phyloP scores from a whole-genome alignment of 1,140 invertebrate species.

The Cherax destructor region DNA sequence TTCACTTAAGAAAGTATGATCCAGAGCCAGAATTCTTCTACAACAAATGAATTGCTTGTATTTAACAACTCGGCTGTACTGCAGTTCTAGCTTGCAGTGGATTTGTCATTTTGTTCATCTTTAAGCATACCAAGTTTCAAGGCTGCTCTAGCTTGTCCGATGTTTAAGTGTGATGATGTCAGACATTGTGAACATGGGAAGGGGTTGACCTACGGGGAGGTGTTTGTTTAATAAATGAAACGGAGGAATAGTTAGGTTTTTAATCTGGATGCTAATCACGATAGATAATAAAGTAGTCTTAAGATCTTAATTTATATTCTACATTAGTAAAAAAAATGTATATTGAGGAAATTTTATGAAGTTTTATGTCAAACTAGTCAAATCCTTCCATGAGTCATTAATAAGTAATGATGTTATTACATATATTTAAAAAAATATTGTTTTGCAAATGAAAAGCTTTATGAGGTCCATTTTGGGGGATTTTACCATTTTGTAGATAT shows the following conservation, averaged over 20 bases:
- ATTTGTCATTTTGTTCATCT: slow-evolving; percentile 9
- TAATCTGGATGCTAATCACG: not conserved
- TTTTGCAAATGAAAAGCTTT: not conserved
- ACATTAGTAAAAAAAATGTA: not conserved
- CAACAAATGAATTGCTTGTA: slow-evolving; percentile 22
- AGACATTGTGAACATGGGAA: slow-evolving; percentile 4
- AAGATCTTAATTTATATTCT: not conserved
- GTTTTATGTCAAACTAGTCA: slow-evolving; percentile 22
- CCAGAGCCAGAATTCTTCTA: not conserved
- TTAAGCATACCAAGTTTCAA: slow-evolving; percentile 28
- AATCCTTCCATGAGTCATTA: not conserved
- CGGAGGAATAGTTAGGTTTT: not conserved
- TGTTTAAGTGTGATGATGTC: slow-evolving; percentile 13
- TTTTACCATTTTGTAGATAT: slow-evolving; percentile 22
- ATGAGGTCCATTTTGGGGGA: not conserved
- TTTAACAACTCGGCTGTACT: slow-evolving; percentile 6
- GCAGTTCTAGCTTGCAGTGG: slow-evolving; percentile 7
- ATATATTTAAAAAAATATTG: slow-evolving; percentile 4
- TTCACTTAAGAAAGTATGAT: slow-evolving; percentile 2
- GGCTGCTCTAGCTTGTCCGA: slow-evolving; percentile 34
- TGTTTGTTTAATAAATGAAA: not conserved
- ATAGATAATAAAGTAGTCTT: not conserved
- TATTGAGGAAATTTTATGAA: not conserved
- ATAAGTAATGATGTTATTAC: slow-evolving; percentile 7
- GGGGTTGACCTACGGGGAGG: not conserved